Conservation (phyloP, 1,140 invertebrate genomes). For the Linepithema humile region DNA sequence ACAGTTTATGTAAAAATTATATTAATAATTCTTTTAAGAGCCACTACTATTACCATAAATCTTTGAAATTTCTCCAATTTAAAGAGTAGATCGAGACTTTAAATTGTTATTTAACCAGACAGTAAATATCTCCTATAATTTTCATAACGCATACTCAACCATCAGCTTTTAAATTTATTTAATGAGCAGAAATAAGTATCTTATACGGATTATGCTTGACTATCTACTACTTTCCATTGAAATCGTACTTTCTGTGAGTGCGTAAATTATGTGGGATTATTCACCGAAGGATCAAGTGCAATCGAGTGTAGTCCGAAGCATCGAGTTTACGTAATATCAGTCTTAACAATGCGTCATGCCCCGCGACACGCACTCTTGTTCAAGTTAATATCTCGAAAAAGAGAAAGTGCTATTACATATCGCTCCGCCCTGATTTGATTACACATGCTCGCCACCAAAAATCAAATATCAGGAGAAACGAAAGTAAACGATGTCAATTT, state of each 20-base stretch:
- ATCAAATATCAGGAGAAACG: conserved; percentile 2
- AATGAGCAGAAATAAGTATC: not conserved
- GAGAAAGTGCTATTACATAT: conserved; percentile 48
- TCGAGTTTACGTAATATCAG: conserved; percentile 38
- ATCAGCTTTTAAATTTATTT: not conserved
- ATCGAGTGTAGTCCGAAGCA: conserved; percentile 30
- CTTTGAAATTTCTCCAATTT: not conserved
- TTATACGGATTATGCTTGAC: not conserved
- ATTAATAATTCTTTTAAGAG: not conserved
- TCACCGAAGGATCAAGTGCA: conserved; percentile 45
- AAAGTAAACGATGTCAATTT: not conserved
- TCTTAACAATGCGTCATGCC: conserved; percentile 35
- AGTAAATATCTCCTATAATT: not conserved
- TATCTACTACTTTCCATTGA: not conserved
- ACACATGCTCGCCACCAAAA: not conserved
- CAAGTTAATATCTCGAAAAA: conserved; percentile 45
- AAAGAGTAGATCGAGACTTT: not conserved
- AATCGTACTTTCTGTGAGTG: conserved; percentile 16
- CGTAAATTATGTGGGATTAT: conserved; percentile 65
- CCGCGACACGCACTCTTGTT: conserved; percentile 10
- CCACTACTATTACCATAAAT: not conserved
- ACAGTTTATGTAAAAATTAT: not conserved
- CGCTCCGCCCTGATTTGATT: conserved; percentile 21
- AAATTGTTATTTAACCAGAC: not conserved
- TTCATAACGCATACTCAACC: not conserved